Conservation (phyloP, 2,888 invertebrate genomes). For the Dinocampus coccinellae region DNA sequence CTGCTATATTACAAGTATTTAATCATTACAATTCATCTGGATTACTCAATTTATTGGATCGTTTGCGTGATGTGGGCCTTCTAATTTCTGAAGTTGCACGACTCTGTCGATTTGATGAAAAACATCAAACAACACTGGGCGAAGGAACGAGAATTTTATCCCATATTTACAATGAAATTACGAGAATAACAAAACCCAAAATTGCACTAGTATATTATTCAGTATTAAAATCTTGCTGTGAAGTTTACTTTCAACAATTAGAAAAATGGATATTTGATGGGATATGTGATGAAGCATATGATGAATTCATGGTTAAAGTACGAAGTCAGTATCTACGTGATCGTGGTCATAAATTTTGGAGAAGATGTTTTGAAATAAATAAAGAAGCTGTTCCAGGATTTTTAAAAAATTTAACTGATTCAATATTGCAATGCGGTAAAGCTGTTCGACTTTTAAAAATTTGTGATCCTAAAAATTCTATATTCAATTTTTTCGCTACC, state of each 20-base stretch:
- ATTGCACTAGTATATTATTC: conserved; percentile 74
- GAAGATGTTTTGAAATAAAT: conserved; percentile 74
- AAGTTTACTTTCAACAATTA: conserved; percentile 77
- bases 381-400: conserved; percentile 76
- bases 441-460: conserved; percentile 79
- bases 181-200: conserved; percentile 72
- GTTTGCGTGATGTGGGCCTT: conserved; percentile 55
- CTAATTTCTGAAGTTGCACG: conserved; percentile 59
- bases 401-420: conserved; percentile 74
- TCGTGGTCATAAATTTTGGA: conserved; percentile 78
- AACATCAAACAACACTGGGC: conserved; percentile 46
- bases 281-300: conserved; percentile 81
- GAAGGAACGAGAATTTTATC: conserved; percentile 76
- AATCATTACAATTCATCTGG: conserved; percentile 42
- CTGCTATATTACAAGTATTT: conserved; percentile 56
- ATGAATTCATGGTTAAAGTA: conserved; percentile 87
- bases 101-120: conserved; percentile 57
- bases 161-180: conserved; percentile 76
- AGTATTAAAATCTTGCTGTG: conserved; percentile 72
- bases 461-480: conserved; percentile 77
- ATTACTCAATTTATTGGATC: conserved; percentile 52
- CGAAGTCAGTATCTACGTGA: conserved; percentile 77
- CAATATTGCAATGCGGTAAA: conserved; percentile 82
- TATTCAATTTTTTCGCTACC: conserved; percentile 71
- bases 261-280: conserved; percentile 91